phyloP scores from a whole-genome alignment of 1,140 invertebrate genomes.

The Mamestra configurata region DNA sequence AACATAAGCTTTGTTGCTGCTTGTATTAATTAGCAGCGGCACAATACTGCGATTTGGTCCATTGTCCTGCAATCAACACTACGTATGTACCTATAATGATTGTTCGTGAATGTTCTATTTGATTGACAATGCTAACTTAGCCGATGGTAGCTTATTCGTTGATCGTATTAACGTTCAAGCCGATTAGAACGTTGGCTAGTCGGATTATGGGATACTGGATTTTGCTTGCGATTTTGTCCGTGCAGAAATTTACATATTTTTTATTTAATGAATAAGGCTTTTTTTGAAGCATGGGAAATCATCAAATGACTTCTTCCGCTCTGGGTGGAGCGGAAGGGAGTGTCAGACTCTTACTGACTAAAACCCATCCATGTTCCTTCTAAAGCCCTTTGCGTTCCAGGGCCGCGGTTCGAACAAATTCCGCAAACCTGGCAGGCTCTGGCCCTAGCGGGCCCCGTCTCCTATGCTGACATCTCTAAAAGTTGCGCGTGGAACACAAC shows the following conservation, averaged over 20 bases:
- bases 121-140: conserved; percentile 34
- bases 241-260: neutral
- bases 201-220: conserved; percentile 22
- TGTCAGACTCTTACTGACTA: too few species aligned
- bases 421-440: too few species aligned
- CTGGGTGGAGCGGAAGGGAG: too few species aligned
- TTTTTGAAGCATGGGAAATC: too few species aligned
- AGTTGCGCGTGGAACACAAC: too few species aligned
- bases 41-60: conserved; percentile 35
- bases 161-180: conserved; percentile 35
- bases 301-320: too few species aligned
- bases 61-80: conserved; percentile 20
- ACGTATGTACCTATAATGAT: conserved; percentile 1
- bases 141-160: conserved; percentile 14
- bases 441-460: too few species aligned
- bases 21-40: conserved; percentile 13
- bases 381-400: too few species aligned
- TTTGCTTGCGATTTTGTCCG: neutral
- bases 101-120: conserved; percentile 14
- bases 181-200: conserved; percentile 20
- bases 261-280: too few species aligned
- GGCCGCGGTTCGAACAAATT: too few species aligned
- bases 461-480: too few species aligned
- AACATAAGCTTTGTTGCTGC: neutral
- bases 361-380: too few species aligned